Percentiles rank a stretch among this genome's conserved stretches.
Evolutionary conservation across 1,140 invertebrate species (phyloP).

Genomic region (Wasmannia auropunctata): DNA sequence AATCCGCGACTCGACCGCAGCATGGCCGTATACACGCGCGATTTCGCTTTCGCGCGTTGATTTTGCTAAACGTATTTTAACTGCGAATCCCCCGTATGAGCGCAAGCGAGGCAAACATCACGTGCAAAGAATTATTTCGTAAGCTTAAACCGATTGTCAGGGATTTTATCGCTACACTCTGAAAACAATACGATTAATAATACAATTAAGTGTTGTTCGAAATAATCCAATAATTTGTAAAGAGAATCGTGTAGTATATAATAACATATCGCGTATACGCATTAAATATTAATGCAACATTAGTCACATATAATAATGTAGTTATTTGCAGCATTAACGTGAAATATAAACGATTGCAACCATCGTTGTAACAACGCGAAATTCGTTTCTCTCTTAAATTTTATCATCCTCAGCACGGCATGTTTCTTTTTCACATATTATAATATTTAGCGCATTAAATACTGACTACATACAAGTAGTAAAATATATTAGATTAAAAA

Average conservation of each 20-base stretch:
- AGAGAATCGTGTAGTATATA: background rate
- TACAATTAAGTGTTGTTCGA: background rate
- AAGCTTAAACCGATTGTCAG: background rate
- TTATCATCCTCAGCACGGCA: background rate
- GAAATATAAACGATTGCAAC: background rate
- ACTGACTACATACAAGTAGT: background rate
- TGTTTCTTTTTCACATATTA: background rate
- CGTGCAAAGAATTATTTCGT: background rate
- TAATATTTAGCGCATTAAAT: background rate
- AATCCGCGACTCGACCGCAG: background rate
- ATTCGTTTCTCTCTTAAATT: background rate
- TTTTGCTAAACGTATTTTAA: background rate
- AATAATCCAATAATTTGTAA: constrained; percentile 5
- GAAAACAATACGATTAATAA: background rate
- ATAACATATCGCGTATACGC: background rate
- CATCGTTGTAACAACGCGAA: background rate
- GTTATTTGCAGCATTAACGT: constrained; percentile 21
- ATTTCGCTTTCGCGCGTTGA: constrained; percentile 9
- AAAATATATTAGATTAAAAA: background rate
- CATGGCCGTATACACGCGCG: background rate
- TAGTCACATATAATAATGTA: background rate
- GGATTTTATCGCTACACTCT: background rate
- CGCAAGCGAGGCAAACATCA: background rate
- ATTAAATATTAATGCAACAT: constrained; percentile 28
- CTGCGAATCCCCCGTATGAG: background rate